Evolutionary conservation across 1,140 invertebrate species (phyloP), one percentile per base, ranked within the genome.

Genomic region (Rhyacophila brunnea): DNA sequence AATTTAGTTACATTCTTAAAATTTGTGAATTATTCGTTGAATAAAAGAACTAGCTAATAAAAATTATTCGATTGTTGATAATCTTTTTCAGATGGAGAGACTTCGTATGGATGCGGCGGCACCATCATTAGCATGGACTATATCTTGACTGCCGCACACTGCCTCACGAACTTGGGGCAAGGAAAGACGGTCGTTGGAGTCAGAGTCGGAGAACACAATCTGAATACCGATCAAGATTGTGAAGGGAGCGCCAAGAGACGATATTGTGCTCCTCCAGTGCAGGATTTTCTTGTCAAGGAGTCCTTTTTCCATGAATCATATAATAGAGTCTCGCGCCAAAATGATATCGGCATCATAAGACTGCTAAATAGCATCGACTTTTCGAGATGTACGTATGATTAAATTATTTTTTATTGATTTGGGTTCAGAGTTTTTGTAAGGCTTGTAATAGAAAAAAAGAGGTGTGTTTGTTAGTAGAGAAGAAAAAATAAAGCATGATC

Each of bases 61-160:
- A n/a, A n/a, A n/a, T n/a, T n/a, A n/a, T n/a, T n/a, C n/a, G n/a
- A n/a, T n/a, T n/a, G n/a, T n/a, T n/a, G n/a, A n/a, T n/a, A n/a
- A n/a, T n/a, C 23, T 28, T 9, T 18, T 50, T 19, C 47, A 50
- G 35, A 7, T 23, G n/a, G 36, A 10, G 35, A 19, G 3, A 9
- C n/a, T 15, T 3, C 35, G 0, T 56, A 46, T 17, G 17, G 5
- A 1, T 56, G 87, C 64, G 87, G 84, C 1, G 87, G 86, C 2
- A 74, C 85, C 0, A 65, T 89, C 1, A 87, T 90, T 52, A 84
- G 79, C 40, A 70, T 81, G 35, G 74, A 83, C 64, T 87, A 88
- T 63, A 78, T 89, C 28, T 69, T 89, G 11, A 90, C 87, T 1
- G 87, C 87, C 1, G 87, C 86, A 0, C 87, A 89, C 64, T 89